Percentiles rank a stretch among this genome's conserved stretches.
phyloP scores from a whole-genome alignment of 2,797 vertebrate species.

The Lerista edwardsae region DNA sequence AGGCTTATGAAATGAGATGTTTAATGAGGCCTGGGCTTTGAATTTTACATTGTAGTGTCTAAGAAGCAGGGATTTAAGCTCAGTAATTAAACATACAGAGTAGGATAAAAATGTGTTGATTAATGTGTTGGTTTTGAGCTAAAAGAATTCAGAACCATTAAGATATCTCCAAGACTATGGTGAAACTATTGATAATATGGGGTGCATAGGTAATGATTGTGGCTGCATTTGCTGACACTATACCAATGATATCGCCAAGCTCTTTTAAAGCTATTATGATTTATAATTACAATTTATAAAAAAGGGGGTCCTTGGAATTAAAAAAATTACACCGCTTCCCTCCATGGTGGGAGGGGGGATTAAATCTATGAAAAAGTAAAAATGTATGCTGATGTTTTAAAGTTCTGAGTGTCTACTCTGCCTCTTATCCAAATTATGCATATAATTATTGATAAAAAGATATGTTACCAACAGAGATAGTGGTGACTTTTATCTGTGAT shows the following conservation, averaged over 20 bases:
- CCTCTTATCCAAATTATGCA: neutral
- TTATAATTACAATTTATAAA: too few relatives aligned
- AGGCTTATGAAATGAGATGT: constrained; percentile 53
- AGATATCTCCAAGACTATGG: constrained; percentile 52
- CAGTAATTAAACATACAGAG: constrained; percentile 47
- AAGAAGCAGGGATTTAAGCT: constrained; percentile 49
- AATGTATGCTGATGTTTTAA: neutral
- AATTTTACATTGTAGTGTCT: constrained; percentile 55
- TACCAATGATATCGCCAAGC: too few relatives aligned
- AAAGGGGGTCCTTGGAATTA: too few relatives aligned
- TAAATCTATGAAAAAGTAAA: too few relatives aligned
- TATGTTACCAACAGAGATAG: neutral
- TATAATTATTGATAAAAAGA: neutral
- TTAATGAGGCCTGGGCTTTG: constrained; percentile 58
- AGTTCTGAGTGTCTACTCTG: neutral
- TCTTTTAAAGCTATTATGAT: too few relatives aligned
- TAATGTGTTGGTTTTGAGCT: constrained; percentile 35
- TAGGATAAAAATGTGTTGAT: constrained; percentile 52
- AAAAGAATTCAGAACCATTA: constrained; percentile 35
- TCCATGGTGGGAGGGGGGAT: too few relatives aligned
- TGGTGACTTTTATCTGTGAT: too few relatives aligned
- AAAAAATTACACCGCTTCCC: too few relatives aligned
- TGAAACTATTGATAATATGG: constrained; percentile 42
- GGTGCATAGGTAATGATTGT: too few relatives aligned
- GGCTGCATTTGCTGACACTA: too few relatives aligned